Evolutionary conservation across 2,797 vertebrate species (phyloP), one percentile per base, ranked within the genome.

Genomic region (Serranus cabrilla): DNA sequence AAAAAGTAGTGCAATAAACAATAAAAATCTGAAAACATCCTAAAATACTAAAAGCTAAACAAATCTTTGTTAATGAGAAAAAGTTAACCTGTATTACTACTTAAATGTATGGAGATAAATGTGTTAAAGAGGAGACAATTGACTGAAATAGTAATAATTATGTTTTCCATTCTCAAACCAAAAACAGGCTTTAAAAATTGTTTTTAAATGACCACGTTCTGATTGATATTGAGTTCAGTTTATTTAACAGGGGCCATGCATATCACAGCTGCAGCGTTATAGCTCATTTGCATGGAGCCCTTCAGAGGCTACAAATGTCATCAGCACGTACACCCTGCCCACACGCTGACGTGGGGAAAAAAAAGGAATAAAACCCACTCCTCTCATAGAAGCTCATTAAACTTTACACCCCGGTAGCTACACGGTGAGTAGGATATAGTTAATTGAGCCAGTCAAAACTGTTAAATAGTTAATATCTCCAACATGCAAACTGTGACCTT

Each of bases 381-480:
- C 17, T 10, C 39, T 37, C 17, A 51, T 21, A 11, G 17, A 11
- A 21, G 25, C 64, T 74, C 37, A 58, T 75, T 81, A 54, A 55
- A 71, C 51, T 56, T 54, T 52, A 46, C n/a, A 64, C 46, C 46
- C 45, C 67, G 34, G 66, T 57, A n/a, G 74, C 69, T 34, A 2
- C 14, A 7, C 16, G 49, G 47, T 10, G 10, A 63, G 67, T 5
- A 46, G 54, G 73, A 75, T 11, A 45, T 72, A 63, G 45, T 71
- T 78, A 89, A 84, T 45, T 62, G 60, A 76, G 39, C 58, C 78
- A 77, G 76, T 84, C 76, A 77, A 59, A 77, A 40, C 66, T 78
- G 51, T 43, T 91, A 87, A 85, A 88, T 82, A 84, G 64, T 91
- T 92, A 85, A 89, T 84, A 85, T 47, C 71, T 51, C 62, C 69